These are phyloP conservation scores for Xestia rhomboidea DNA, from an alignment of 2,888 invertebrate species.

Conservation along the genomic window DNA sequence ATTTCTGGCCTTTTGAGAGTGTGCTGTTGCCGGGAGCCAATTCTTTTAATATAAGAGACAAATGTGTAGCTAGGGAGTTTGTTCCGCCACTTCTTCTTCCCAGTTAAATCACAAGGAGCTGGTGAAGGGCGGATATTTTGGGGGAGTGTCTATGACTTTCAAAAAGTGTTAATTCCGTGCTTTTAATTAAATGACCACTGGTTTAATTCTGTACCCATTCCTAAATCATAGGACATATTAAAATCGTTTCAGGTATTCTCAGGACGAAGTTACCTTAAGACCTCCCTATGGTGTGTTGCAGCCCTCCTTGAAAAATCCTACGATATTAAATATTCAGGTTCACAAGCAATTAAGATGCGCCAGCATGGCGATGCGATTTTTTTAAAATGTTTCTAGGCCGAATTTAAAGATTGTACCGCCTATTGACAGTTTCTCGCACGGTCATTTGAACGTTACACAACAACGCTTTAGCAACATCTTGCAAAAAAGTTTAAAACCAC, in stretches of 20 bases:
- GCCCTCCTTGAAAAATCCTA: too few relatives aligned
- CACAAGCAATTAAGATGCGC: not conserved
- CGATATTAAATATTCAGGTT: not conserved
- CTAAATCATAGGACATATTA: not conserved
- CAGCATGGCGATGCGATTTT: not conserved
- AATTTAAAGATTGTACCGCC: constrained; percentile 14
- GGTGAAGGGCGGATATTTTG: not conserved
- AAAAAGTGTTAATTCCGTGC: not conserved
- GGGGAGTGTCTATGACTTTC: not conserved
- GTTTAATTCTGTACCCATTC: not conserved
- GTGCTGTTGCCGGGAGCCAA: not conserved
- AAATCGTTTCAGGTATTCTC: not conserved
- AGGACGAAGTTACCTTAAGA: not conserved
- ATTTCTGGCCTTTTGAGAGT: not conserved
- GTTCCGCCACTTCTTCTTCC: not conserved
- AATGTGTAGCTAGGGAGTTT: not conserved
- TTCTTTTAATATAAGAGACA: not conserved
- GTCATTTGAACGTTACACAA: constrained; percentile 32
- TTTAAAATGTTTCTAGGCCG: constrained; percentile 10
- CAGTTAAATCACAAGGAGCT: not conserved
- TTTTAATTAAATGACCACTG: not conserved
- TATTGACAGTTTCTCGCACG: not conserved
- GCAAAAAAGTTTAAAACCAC: constrained; percentile 7
- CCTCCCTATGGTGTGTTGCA: not conserved
- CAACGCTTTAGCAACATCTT: constrained; percentile 29